Base-by-base conservation (phyloP, 2,797 vertebrate species). In the Taeniopygia guttata region DNA sequence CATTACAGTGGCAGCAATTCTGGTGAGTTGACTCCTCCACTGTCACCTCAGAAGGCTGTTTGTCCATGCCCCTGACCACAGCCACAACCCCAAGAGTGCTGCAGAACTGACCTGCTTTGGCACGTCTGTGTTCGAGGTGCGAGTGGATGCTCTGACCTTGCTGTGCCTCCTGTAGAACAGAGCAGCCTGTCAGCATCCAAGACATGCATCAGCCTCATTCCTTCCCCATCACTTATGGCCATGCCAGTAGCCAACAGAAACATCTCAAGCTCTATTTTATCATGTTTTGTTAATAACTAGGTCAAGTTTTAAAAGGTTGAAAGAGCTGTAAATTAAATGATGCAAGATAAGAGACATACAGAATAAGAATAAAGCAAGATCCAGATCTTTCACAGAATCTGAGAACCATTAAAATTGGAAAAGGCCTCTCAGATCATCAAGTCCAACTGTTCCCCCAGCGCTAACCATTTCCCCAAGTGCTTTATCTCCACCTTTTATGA, bases 61-160 rank as follows among this genome's bases (percentile, higher is more conserved):
- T 66, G 60, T 7, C 48, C 62, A 16, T 45, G 52, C 16, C 74
- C 73, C 38, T 30, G 40, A 26, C 10, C n/a, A 64, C 49, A 38
- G 1, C 6, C 27, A 30, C 38, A 62, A 21, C 27, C 29, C 4
- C 1, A 4, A 66, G 51, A 45, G 75, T 2, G 30, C 63, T 69
- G 58, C 79, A 87, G 34, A 76, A 98, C 98, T 98, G 63, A 99
- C 99, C 99, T 99, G 99, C 97, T 98, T 99, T 92, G 98, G 98
- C 97, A 98, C 90, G 25, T 99, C 98, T 11, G 97, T 38, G 94
- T 96, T 97, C 3, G 98, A 94, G 94, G 98, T 94, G 13, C 98
- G 98, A 92, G 98, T 75, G 52, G 99, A 98, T 38, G 96, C 97
- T 95, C 98, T 98, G 55, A 98, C 96, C 98, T 98, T 99, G 97